Base-by-base conservation (phyloP, 2,797 vertebrate genomes). In the Gila robusta region DNA sequence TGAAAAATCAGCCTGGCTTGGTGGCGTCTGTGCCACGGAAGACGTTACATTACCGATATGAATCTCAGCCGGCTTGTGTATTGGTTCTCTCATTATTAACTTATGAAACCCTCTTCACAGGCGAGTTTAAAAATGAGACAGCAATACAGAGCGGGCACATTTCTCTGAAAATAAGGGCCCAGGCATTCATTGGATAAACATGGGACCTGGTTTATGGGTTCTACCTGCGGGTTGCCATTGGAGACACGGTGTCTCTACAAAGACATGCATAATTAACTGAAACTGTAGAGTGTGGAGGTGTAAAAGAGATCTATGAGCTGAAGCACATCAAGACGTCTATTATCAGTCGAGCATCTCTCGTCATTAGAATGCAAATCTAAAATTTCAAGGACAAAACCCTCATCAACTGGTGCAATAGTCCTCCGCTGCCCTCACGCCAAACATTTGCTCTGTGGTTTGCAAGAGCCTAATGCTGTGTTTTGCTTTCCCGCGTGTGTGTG, bases 321-420 rank as follows among this genome's bases (percentile, higher is more conserved):
- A 89, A 89, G 85, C 89, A 92, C 93, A 94, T 95, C 91, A 94
- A 94, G 92, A 91, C 90, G 89, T 74, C 82, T 86, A 89, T 88
- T 86, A 86, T 77, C 79, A 81, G 59, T 52, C 72, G 88, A 88
- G 81, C 82, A 87, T 88, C 73, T 88, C 86, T 69, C 67, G 79
- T 89, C 89, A 91, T 91, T 91, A 88, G 86, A 91, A 91, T 91
- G 89, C 90, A 90, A 91, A 91, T 90, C 87, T 90, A 83, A 79
- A 86, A 86, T 87, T 89, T 89, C 88, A 88, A 90, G 88, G 90
- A 91, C 89, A 90, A 90, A 91, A 87, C 67, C 82, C 86, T 90
- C 86, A 89, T 91, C 88, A 86, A n/a, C 81, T 10, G n/a, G 67
- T 81, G 90, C 85, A 82, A 86, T 82, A 82, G 70, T 83, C 83